These are phyloP conservation scores for Phymastichus coffea DNA, from an alignment of 1,140 invertebrate species.

Conservation along the genomic window DNA sequence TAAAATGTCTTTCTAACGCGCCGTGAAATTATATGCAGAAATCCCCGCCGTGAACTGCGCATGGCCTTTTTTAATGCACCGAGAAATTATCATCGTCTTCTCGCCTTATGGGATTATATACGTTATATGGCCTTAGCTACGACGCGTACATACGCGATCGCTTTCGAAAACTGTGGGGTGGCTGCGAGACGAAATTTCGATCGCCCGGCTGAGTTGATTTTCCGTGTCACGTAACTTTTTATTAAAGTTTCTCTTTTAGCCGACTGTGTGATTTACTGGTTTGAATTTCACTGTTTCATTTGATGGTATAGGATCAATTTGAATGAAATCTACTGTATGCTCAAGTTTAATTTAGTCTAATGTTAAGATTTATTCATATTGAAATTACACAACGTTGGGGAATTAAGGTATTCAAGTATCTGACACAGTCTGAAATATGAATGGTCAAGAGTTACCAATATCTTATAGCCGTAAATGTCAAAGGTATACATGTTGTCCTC, in stretches of 20 bases:
- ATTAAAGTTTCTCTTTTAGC: neutral
- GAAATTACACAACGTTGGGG: no score
- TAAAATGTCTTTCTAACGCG: conserved; percentile 56
- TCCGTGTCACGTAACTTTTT: neutral
- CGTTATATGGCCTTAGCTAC: conserved; percentile 15
- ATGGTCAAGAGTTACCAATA: no score
- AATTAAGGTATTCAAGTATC: no score
- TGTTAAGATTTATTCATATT: no score
- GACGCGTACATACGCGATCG: neutral
- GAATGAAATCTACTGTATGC: no score
- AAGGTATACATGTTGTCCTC: no score
- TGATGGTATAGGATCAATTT: no score
- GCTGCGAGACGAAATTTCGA: conserved; percentile 26
- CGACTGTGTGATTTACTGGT: no score
- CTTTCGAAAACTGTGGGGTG: conserved; percentile 10
- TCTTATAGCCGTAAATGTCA: no score
- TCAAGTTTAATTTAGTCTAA: no score
- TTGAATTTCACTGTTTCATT: no score
- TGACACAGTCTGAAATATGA: no score
- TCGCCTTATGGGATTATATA: conserved; percentile 46
- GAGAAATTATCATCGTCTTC: conserved; percentile 52
- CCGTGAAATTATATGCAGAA: conserved; percentile 60
- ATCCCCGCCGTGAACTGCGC: conserved; percentile 54
- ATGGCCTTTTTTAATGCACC: conserved; percentile 50
- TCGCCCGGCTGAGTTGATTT: conserved; percentile 21